Evolutionary conservation across 2,888 invertebrate genomes (phyloP).

Genomic region (Digitonthophagus gazella): DNA sequence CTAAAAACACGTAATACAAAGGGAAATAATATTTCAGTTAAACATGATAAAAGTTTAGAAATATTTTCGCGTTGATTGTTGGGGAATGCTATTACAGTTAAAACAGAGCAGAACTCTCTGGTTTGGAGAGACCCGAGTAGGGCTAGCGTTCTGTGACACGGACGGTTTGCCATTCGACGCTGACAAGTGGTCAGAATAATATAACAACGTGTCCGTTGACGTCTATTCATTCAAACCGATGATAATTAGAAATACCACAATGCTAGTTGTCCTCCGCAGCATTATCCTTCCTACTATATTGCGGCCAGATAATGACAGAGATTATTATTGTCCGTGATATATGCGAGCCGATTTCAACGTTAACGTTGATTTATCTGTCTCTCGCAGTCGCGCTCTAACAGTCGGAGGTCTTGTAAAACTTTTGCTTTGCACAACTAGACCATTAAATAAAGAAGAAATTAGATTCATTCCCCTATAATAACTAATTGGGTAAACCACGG

Average conservation of each 20-base stretch:
- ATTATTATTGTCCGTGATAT: constrained; percentile 19
- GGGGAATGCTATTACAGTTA: background rate
- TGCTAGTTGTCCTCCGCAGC: constrained; percentile 29
- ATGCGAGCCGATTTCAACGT: constrained; percentile 9
- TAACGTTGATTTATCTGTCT: constrained; percentile 13
- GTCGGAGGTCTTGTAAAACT: background rate
- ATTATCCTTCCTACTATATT: constrained; percentile 26
- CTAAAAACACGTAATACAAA: no score
- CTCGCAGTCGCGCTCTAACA: constrained; percentile 7
- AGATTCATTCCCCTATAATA: no score
- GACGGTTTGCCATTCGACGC: constrained; percentile 29
- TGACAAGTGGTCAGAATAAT: constrained; percentile 32
- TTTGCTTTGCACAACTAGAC: background rate
- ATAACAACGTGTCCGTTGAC: constrained; percentile 32
- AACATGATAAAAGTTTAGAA: background rate
- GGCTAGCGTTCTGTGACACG: constrained; percentile 21
- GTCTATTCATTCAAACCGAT: constrained; percentile 33
- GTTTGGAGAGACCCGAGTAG: background rate
- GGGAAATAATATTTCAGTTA: no score
- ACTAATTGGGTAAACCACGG: background rate
- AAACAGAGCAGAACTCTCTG: background rate
- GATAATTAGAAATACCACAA: constrained; percentile 37
- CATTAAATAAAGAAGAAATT: background rate
- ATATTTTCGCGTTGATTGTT: background rate
- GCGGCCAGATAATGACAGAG: constrained; percentile 20